phyloP scores from a whole-genome alignment of 1,140 invertebrate species.

The Drosophila malerkotliana region DNA sequence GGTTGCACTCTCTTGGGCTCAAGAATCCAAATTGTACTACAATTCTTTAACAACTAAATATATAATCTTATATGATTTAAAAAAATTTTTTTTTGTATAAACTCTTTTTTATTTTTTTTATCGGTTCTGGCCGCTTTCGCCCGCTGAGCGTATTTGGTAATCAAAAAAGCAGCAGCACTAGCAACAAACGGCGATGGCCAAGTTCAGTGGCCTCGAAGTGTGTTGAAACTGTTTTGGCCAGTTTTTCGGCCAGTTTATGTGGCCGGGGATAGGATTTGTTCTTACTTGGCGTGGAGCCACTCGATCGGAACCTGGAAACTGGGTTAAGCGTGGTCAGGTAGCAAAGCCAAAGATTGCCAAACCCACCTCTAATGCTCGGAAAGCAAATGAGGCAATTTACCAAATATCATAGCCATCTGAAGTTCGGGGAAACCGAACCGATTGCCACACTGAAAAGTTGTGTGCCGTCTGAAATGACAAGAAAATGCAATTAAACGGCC shows the following conservation, averaged over 20 bases:
- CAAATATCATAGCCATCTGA: slow-evolving; percentile 7
- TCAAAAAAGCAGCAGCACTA: slow-evolving; percentile 34
- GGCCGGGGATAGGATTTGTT: slow-evolving; percentile 32
- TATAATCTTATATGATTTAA: not conserved
- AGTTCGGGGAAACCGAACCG: slow-evolving; percentile 16
- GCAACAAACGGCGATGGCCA: slow-evolving; percentile 50
- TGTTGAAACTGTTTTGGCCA: slow-evolving; percentile 55
- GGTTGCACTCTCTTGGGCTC: too few relatives aligned
- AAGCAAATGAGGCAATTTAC: slow-evolving; percentile 18
- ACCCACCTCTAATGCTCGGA: not conserved
- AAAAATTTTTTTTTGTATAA: not conserved
- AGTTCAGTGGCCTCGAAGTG: slow-evolving; percentile 78
- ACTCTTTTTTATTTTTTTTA: slow-evolving; percentile 10
- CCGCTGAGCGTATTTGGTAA: slow-evolving; percentile 71
- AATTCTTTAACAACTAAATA: not conserved
- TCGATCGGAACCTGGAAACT: slow-evolving; percentile 55
- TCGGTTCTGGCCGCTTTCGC: slow-evolving; percentile 65
- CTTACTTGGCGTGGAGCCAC: slow-evolving; percentile 10
- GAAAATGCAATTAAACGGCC: slow-evolving; percentile 70
- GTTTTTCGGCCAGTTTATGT: not conserved
- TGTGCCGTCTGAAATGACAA: slow-evolving; percentile 38
- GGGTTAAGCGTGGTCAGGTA: slow-evolving; percentile 68
- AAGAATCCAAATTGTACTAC: too few relatives aligned
- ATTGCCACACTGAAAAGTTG: slow-evolving; percentile 39
- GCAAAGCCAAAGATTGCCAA: slow-evolving; percentile 7